phyloP scores from a whole-genome alignment of 2,113 vertebrate genomes.

The Malaclemys terrapin region DNA sequence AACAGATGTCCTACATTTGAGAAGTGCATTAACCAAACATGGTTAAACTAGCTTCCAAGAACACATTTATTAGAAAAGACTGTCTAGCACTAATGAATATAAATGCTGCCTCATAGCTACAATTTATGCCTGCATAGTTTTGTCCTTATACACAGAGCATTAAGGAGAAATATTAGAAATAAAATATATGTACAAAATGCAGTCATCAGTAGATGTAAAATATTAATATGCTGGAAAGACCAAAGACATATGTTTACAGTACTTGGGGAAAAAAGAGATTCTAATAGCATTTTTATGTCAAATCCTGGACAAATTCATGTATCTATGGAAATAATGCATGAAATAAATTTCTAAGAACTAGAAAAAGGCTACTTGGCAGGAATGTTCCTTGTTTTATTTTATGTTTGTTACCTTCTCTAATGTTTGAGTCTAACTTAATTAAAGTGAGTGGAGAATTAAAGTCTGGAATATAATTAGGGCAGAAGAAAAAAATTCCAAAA shows the following conservation, averaged over 20 bases:
- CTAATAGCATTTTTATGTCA: background rate
- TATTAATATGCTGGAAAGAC: background rate
- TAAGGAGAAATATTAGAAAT: background rate
- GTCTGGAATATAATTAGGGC: background rate
- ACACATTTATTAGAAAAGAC: background rate
- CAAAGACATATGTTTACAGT: background rate
- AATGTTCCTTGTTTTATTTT: background rate
- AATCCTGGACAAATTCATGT: background rate
- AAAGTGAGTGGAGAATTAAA: too few species aligned
- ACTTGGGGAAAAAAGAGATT: background rate
- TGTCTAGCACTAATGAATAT: background rate
- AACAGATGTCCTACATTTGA: background rate
- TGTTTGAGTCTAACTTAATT: background rate
- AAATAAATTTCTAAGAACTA: too few species aligned
- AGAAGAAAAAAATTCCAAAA: background rate
- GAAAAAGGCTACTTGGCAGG: background rate
- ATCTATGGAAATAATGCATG: background rate
- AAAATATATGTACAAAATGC: background rate
- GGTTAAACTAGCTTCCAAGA: background rate
- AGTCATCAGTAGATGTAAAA: background rate
- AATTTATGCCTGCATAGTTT: background rate
- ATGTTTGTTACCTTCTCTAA: background rate
- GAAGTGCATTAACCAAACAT: background rate
- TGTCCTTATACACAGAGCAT: background rate
- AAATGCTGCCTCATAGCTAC: background rate